phyloP scores from a whole-genome alignment of 1,140 invertebrate genomes.

The Druon quercuslanigerum region DNA sequence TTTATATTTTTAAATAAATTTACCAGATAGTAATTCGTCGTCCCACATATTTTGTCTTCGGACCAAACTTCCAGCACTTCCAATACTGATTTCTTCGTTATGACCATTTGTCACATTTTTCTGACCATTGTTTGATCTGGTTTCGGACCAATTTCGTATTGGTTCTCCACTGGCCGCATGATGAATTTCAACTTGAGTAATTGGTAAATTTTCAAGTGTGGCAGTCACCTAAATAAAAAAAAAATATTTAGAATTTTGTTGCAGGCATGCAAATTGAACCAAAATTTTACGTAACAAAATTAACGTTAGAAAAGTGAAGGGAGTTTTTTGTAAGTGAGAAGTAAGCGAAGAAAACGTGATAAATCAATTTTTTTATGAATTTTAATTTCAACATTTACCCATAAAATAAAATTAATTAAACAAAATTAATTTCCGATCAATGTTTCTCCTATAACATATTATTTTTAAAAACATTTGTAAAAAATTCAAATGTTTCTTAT shows the following conservation, averaged over 20 bases:
- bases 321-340: too few species aligned
- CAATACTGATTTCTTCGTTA: constrained; percentile 85
- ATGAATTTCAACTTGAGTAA: constrained; percentile 65
- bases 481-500: too few species aligned
- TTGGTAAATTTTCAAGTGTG: constrained; percentile 77
- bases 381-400: too few species aligned
- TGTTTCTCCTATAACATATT: too few species aligned
- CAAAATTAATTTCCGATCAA: too few species aligned
- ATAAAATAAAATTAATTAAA: too few species aligned
- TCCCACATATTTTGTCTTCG: constrained; percentile 80
- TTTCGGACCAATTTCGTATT: constrained; percentile 56
- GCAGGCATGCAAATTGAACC: too few species aligned
- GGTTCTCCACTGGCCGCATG: constrained; percentile 60
- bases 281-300: too few species aligned
- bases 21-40: constrained; percentile 77
- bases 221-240: constrained; percentile 78
- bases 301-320: too few species aligned
- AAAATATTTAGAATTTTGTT: background rate
- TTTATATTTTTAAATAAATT: background rate
- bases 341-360: too few species aligned
- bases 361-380: too few species aligned
- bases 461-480: too few species aligned
- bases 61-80: constrained; percentile 84
- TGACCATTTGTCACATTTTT: constrained; percentile 58
- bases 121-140: constrained; percentile 51